A percentile compares a stretch with the other conserved stretches of the same genome.
These are phyloP conservation scores for Oikopleura dioica DNA, from an alignment of 23 tunicate species.

Conservation along the genomic window DNA sequence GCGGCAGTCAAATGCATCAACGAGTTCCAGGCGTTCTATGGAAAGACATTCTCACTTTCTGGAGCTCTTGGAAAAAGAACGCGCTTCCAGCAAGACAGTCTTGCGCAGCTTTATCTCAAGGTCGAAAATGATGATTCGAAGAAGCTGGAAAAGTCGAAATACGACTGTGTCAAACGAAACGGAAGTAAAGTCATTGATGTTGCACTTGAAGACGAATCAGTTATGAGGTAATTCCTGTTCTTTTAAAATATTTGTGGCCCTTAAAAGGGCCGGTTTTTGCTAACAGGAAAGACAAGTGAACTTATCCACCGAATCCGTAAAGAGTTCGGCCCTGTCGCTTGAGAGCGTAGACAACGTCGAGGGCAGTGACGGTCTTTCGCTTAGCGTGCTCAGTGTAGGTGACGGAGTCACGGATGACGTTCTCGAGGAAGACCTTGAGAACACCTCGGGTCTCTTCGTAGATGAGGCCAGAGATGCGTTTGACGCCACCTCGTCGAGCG, in stretches of 20 bases:
- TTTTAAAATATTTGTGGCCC: conserved; percentile 5
- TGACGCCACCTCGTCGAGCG: no score
- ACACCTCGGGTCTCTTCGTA: no score
- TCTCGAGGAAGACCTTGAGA: no score
- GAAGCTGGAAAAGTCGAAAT: background rate
- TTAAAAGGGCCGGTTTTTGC: background rate
- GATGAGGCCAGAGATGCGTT: no score
- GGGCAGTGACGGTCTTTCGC: no score
- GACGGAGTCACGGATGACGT: conserved; percentile 27
- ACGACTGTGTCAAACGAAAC: conserved; percentile 2
- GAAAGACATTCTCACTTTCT: no score
- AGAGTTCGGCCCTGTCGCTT: conserved; percentile 21
- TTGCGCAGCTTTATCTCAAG: conserved; percentile 33
- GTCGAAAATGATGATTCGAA: conserved; percentile 19
- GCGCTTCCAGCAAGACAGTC: conserved; percentile 43
- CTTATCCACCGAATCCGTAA: conserved; percentile 20
- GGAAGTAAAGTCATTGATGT: background rate
- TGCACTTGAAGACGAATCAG: background rate
- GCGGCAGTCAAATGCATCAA: no score
- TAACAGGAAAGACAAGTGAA: background rate
- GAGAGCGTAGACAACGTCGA: no score
- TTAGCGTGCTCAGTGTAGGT: conserved; percentile 39
- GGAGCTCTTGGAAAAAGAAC: conserved; percentile 72
- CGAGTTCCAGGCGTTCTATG: no score
- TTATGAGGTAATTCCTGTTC: no score